A percentile compares a stretch with the other conserved stretches of the same genome.
Evolutionary conservation across 2,888 invertebrate genomes (phyloP).

Genomic region (Stegana nigrithorax): DNA sequence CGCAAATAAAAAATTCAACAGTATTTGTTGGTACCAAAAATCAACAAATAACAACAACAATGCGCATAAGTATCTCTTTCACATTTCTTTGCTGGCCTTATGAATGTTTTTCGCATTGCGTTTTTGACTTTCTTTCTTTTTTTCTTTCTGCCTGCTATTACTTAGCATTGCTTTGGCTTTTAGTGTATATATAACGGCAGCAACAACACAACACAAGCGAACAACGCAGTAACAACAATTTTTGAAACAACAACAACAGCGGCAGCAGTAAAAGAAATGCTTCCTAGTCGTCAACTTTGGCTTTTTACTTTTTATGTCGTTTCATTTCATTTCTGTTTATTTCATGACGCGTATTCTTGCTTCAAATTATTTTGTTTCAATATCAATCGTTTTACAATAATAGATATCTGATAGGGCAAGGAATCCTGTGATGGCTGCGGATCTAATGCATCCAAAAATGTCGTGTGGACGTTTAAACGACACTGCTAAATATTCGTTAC

Average conservation of each 20-base stretch:
- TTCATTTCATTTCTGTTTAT: background rate
- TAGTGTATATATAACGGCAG: background rate
- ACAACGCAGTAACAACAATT: background rate
- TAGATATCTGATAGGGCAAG: no score
- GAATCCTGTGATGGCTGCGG: no score
- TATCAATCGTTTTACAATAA: no score
- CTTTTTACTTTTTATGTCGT: no score
- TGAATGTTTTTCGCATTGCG: conserved; percentile 52
- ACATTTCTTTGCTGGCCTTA: conserved; percentile 32
- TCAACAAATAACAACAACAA: background rate
- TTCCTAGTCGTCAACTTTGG: conserved; percentile 5
- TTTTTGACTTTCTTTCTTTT: conserved; percentile 53
- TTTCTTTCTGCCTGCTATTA: no score
- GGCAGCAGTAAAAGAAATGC: background rate
- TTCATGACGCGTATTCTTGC: background rate
- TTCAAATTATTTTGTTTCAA: background rate
- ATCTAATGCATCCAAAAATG: no score
- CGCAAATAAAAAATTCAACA: no score
- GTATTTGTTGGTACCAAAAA: no score
- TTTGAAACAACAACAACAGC: background rate
- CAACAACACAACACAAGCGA: background rate
- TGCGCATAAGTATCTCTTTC: conserved; percentile 34
- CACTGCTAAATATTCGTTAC: no score
- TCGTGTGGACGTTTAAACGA: no score
- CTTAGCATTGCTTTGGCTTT: no score